These are phyloP conservation scores for Archips xylosteana DNA, from an alignment of 2,888 invertebrate species.

Conservation along the genomic window DNA sequence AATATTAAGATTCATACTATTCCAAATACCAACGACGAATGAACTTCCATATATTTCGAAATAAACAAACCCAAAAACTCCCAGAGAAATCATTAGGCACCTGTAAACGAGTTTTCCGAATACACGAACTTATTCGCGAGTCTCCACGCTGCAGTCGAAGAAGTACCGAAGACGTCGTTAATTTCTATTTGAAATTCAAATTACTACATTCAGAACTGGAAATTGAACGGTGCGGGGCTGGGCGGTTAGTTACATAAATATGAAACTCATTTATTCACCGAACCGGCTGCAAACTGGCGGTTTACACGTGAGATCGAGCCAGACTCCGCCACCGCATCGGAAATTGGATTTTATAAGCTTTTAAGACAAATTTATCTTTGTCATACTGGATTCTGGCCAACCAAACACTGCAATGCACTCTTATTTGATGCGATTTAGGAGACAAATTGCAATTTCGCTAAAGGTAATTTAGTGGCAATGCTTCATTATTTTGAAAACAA, in stretches of 20 bases:
- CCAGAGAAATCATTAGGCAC: constrained; percentile 25
- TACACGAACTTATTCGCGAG: constrained; percentile 25
- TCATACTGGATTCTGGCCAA: constrained; percentile 39
- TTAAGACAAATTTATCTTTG: constrained; percentile 34
- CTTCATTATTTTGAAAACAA: too few relatives aligned
- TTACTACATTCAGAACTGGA: constrained; percentile 37
- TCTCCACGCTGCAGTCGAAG: constrained; percentile 27
- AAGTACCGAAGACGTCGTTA: constrained; percentile 28
- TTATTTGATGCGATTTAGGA: not conserved
- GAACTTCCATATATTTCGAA: not conserved
- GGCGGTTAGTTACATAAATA: constrained; percentile 34
- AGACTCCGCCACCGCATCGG: constrained; percentile 22
- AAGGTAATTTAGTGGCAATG: too few relatives aligned
- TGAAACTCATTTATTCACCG: constrained; percentile 33
- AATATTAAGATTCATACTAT: not conserved
- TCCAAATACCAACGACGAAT: not conserved
- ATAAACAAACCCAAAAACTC: constrained; percentile 2
- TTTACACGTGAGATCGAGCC: constrained; percentile 37
- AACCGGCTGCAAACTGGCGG: constrained; percentile 25
- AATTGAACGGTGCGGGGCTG: constrained; percentile 21
- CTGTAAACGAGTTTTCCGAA: constrained; percentile 33
- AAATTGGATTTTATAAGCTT: constrained; percentile 41
- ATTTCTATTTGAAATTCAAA: constrained; percentile 40
- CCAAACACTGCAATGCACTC: constrained; percentile 12
- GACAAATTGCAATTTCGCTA: too few relatives aligned